Conservation (phyloP, 1,140 invertebrate genomes). For the Drosophila seguyi region DNA sequence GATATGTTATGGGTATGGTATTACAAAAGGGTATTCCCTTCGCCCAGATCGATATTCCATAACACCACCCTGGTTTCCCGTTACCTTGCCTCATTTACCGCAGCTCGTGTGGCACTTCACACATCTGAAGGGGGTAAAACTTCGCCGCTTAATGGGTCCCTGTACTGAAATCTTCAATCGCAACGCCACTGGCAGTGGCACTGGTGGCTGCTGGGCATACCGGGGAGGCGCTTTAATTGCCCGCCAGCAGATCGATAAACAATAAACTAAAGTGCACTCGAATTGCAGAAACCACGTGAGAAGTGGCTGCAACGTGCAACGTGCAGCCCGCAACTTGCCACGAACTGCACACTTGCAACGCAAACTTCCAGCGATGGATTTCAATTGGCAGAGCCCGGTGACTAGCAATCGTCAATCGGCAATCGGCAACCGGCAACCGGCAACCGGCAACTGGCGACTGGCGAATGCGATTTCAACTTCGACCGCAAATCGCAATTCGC, state of each 20-base stretch:
- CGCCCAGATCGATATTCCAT: no score
- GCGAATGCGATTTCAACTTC: not conserved
- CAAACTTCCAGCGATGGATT: conserved; percentile 24
- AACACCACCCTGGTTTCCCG: not conserved
- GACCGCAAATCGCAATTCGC: conserved; percentile 30
- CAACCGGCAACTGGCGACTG: not conserved
- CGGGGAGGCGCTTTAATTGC: conserved; percentile 44
- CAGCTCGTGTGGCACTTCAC: conserved; percentile 48
- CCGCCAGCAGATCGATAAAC: conserved; percentile 65
- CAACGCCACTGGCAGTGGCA: not conserved
- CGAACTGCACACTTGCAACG: conserved; percentile 3
- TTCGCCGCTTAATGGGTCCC: conserved; percentile 43
- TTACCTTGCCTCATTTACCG: conserved; percentile 19
- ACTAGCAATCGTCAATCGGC: not conserved
- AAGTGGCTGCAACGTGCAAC: conserved; percentile 41
- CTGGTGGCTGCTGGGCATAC: not conserved
- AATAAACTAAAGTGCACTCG: conserved; percentile 63
- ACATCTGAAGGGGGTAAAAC: conserved; percentile 37
- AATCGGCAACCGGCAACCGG: not conserved
- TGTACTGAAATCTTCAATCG: conserved; percentile 26
- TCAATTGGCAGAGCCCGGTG: conserved; percentile 9
- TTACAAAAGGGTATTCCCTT: conserved; percentile 1
- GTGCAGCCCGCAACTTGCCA: conserved; percentile 9
- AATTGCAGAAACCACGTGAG: conserved; percentile 53
- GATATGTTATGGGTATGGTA: not conserved